Evolutionary conservation across 2,113 vertebrate genomes (phyloP).

Genomic region (Anguilla japonica): DNA sequence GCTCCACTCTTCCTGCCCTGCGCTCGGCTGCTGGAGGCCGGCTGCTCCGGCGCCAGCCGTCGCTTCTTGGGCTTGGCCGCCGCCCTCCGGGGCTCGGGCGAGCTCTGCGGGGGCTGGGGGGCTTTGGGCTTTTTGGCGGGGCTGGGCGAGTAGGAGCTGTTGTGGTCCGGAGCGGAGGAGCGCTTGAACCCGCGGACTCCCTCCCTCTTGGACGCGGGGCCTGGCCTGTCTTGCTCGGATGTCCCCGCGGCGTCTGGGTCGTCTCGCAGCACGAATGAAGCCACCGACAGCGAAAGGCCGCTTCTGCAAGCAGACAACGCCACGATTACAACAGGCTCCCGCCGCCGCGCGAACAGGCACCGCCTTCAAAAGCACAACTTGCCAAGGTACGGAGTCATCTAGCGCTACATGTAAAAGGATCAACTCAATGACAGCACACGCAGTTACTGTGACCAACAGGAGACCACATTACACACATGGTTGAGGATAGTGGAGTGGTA

Average conservation of each 20-base stretch:
- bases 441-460: neutral
- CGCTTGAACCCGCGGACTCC: slow-evolving; percentile 88
- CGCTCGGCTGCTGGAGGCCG: slow-evolving; percentile 84
- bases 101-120: slow-evolving; percentile 79
- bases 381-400: slow-evolving; percentile 23
- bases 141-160: slow-evolving; percentile 85
- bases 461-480: slow-evolving; percentile 10
- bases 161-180: slow-evolving; percentile 90
- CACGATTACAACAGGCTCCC: slow-evolving; percentile 14
- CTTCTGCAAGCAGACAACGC: slow-evolving; percentile 71
- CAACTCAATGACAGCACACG: neutral
- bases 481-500: slow-evolving; percentile 74
- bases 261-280: slow-evolving; percentile 85
- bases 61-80: slow-evolving; percentile 91
- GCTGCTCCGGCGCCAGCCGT: slow-evolving; percentile 76
- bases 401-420: slow-evolving; percentile 22
- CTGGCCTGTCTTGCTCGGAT: slow-evolving; percentile 86
- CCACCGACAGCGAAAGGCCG: slow-evolving; percentile 84
- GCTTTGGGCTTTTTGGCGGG: slow-evolving; percentile 94
- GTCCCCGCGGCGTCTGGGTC: slow-evolving; percentile 85
- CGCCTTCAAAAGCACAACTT: neutral
- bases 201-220: slow-evolving; percentile 89
- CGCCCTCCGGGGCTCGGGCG: slow-evolving; percentile 81
- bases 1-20: slow-evolving; percentile 89
- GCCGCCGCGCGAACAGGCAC: neutral